Conservation (phyloP, 2,888 invertebrate species). For the Sarcophaga subvicina region DNA sequence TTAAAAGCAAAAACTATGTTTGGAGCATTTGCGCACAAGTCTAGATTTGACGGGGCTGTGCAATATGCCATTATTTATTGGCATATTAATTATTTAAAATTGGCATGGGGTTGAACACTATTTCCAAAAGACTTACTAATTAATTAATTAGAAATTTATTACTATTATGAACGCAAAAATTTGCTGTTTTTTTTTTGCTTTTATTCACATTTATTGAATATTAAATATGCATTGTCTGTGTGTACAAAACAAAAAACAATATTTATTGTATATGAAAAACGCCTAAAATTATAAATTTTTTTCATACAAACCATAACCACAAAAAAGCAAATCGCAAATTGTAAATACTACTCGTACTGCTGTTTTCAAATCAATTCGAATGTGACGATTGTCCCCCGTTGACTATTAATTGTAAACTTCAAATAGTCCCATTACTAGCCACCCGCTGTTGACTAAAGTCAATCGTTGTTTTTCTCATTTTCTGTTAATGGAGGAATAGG, state of each 20-base stretch:
- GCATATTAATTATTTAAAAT: neutral
- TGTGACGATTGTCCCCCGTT: no score
- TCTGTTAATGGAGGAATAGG: no score
- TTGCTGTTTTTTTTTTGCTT: neutral
- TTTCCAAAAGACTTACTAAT: neutral
- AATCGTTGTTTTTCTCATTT: no score
- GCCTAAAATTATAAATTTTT: conserved; percentile 41
- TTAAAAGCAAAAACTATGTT: no score
- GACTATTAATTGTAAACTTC: no score
- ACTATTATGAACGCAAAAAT: no score
- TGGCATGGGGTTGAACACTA: neutral
- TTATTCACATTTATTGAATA: conserved; percentile 1
- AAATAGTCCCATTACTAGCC: no score
- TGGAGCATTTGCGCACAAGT: no score
- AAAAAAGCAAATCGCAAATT: neutral
- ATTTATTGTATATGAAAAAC: conserved; percentile 25
- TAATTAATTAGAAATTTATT: conserved; percentile 25
- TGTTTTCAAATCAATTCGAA: no score
- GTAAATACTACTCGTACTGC: no score
- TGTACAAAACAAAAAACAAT: neutral
- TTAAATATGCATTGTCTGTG: neutral
- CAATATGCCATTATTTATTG: neutral
- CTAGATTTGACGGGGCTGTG: no score
- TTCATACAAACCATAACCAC: conserved; percentile 12
- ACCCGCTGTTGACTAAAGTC: no score